Base-by-base conservation (phyloP, 2,797 vertebrate genomes). In the Benthosema pterotum region DNA sequence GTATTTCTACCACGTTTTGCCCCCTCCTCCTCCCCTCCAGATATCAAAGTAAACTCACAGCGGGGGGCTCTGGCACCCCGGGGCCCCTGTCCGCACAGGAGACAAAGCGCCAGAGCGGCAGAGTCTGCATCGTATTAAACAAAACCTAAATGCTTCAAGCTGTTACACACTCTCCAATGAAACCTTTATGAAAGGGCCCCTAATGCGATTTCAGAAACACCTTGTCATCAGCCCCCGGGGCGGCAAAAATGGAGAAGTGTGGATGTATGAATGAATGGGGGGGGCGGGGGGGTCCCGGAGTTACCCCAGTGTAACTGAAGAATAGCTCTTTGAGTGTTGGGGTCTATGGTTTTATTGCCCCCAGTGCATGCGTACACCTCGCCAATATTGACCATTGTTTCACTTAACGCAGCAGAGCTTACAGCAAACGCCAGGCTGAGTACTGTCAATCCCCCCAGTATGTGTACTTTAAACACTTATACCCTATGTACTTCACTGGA, bases 161-260 rank as follows among this genome's bases (percentile, higher is more conserved):
- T 93, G 92, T 86, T 90, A 85, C 86, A 87, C 85, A 83, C 84
- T 91, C 78, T 80, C 89, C 88, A 89, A 88, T 92, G 91, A 91
- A 92, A 89, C 86, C 87, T 92, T 90, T 91, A 91, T 90, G 91
- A 90, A 88, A 91, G 87, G 88, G 87, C 85, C 90, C 87, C 86
- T 92, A 93, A 93, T 91, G 88, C 76, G 83, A 90, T 92, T 90
- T 92, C 84, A 90, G 85, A 91, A 91, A 92, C 92, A 91, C 89
- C 88, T 93, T 92, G 89, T 94, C 90, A 87, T 89, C 79, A 71
- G 65, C 74, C 74, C 32, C 57, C 0, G 28, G 67, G 76, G 79
- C 83, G 60, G 71, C 76, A 71, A 74, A 82, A 82, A 77, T 68
- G 69, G 62, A 69, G 69, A 60, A 83, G 83, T 79, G 82, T 82